Evolutionary conservation across 2,888 invertebrate genomes (phyloP), one percentile per base, ranked within the genome.

Genomic region (Baronia brevicornis): DNA sequence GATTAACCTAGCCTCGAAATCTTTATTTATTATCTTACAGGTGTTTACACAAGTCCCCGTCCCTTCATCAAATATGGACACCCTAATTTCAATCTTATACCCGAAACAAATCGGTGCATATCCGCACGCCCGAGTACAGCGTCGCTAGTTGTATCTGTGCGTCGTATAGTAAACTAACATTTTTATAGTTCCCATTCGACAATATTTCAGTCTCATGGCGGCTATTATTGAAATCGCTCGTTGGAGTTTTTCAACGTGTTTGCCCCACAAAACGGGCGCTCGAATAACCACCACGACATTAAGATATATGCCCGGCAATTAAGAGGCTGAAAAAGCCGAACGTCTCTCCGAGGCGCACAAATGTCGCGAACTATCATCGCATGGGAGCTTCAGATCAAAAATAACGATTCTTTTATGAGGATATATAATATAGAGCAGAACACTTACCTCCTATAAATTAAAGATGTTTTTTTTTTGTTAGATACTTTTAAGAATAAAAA

Each of bases 271-370:
- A 49, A 17, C 19, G 18, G 46, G 40, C 36, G 37, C 47, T 40
- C 39, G 40, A 43, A 44, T 46, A 46, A 48, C 51, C 51, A 42
- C 50, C 40, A 40, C 41, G 44, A 46, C 44, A 45, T 51, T 43
- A 48, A 54, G 55, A 59, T 53, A 69, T 71, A 75, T 74, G 67
- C 53, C 55, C 32, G 54, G 67, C 70, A 77, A 80, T 79, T 77
- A 79, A 68, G 59, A 48, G 46, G 44, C 52, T 59, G 65, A 70
- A 75, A 75, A 75, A 70, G 53, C 48, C 47, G 48, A 46, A 53
- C 48, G 51, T 39, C 44, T 46, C 38, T 36, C 36, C 42, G 39
- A 38, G 45, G 45, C 51, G 54, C 51, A 51, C 64, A 59, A 65
- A 62, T 62, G 69, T 64, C 66, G 60, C 52, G 55, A 57, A 57